Base-by-base conservation (phyloP, 2,888 invertebrate genomes). In the Dexiosoma caninum region DNA sequence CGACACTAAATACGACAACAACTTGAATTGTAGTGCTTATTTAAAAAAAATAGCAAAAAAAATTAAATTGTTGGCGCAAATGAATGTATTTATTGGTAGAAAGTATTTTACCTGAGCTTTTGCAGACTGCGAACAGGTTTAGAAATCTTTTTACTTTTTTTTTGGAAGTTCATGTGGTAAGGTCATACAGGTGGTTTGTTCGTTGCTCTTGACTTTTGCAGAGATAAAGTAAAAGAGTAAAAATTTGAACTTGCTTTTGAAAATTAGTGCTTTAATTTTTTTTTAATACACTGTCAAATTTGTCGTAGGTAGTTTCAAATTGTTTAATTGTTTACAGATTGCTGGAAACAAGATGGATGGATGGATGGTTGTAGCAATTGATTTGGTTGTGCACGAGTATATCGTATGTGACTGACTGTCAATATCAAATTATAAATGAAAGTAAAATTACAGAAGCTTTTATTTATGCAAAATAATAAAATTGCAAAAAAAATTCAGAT, bases 201-300 rank as follows among this genome's bases (percentile, higher is more conserved):
- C 14, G 32, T 51, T 64, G 44, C n/a, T 59, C 16, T 60, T 42
- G 27, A 27, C 21, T 85, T 92, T 92, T 21, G 35, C 8, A 7
- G 2, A 4, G 19, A 19, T n/a, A n/a, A n/a, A n/a, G n/a, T n/a
- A 19, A 42, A 60, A 44, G 19, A 19, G n/a, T 60, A 40, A 62
- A 53, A 62, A 21, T 51, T 59, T 64, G 30, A 72, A 72, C 27
- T 59, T 42, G 10, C 9, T 12, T 40, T 57, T 19, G 6, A 35
- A 37, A 55, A 4, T 21, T 9, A 23, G 44, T 27, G 7, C 14
- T 3, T 46, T 27, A n/a, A 32, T 67, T 67, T 44, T 23, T 40
- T 51, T 14, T 9, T 10, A 44, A 49, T 5, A 2, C 6, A 2
- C 42, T 32, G 10, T 10, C 30, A 9, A 1, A 16, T 21, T 23